phyloP scores from a whole-genome alignment of 1,140 invertebrate species.

The Pseudomyrmex sp. region DNA sequence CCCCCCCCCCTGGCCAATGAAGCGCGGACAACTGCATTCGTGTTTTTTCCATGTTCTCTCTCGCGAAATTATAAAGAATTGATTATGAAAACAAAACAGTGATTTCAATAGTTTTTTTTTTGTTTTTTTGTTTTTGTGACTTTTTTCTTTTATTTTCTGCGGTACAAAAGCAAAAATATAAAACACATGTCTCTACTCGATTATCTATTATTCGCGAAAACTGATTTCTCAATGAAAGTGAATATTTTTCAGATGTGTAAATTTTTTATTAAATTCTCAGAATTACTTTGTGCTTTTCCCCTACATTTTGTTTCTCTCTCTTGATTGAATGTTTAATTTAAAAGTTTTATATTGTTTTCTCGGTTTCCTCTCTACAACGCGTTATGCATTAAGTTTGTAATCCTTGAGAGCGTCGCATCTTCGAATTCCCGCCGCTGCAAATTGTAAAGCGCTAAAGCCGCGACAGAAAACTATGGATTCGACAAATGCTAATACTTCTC shows the following conservation, averaged over 20 bases:
- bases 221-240: too few relatives aligned
- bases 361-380: too few relatives aligned
- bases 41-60: not conserved
- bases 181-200: too few relatives aligned
- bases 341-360: not conserved
- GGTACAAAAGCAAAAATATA: too few relatives aligned
- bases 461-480: conserved; percentile 13
- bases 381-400: not conserved
- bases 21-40: not conserved
- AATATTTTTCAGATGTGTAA: too few relatives aligned
- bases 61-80: not conserved
- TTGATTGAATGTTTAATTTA: not conserved
- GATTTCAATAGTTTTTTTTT: too few relatives aligned
- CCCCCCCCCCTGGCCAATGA: too few relatives aligned
- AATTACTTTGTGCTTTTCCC: not conserved
- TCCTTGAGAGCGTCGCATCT: not conserved
- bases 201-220: too few relatives aligned
- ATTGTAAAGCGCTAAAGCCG: conserved; percentile 7
- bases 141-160: too few relatives aligned
- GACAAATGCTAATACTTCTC: conserved; percentile 39
- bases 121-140: too few relatives aligned
- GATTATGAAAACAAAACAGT: too few relatives aligned
- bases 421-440: not conserved
- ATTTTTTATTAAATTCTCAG: too few relatives aligned
- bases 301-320: not conserved